Base-by-base conservation (phyloP, 2,888 invertebrate genomes). In the Unio delphinus region DNA sequence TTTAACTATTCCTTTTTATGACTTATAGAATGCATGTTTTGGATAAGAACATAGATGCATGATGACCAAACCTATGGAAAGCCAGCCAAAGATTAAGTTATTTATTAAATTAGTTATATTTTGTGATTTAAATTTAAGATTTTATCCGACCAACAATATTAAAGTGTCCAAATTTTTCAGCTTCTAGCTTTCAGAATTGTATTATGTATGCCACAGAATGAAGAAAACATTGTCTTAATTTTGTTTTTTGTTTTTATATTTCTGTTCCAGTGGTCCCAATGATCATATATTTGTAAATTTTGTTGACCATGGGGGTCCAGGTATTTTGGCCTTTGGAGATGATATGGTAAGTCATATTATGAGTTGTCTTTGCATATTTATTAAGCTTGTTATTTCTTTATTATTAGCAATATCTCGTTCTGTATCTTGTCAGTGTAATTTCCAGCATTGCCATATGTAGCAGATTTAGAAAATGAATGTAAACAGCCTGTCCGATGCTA, bases 251-350 rank as follows among this genome's bases (percentile, higher is more conserved):
- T 8, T 56, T 61, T 60, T 23, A 34, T 17, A 54, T 45, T 59
- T 58, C 67, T 67, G 64, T 85, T 86, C 74, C 76, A 92, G 92
- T 87, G 92, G 92, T 28, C 90, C 92, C 11, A 89, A 92, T 75
- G 93, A 93, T 83, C 90, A 91, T 78, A 87, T 93, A 26, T 93
- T 93, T 87, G 90, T 93, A 62, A 92, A 92, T 87, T 93, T 93
- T 89, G 91, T 91, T 55, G 93, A 93, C 83, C 93, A 93, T 84
- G 93, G 93, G 62, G 92, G 91, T 23, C 91, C 91, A 18, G 92
- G 92, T 15, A 79, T 93, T 55, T 85, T 93, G 56, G 91, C 90
- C 3, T 93, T 92, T 85, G 92, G 92, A 5, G 70, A 81, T 8
- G 87, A 73, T 54, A 74, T 77, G 67, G 86, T 86, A 75, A 82